Conservation (phyloP, 2,888 invertebrate genomes). For the Heliconius sara region DNA sequence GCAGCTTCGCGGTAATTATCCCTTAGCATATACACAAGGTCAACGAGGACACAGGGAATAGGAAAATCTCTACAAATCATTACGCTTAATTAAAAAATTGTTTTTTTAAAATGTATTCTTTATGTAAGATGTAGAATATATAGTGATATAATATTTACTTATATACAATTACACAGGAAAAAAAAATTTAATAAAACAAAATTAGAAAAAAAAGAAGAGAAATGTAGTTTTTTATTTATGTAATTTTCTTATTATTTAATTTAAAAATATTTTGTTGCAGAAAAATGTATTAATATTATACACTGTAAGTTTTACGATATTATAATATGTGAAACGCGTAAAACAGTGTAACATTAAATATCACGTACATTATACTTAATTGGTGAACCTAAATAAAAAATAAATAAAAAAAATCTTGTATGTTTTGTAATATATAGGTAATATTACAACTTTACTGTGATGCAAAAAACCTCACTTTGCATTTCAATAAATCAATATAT, state of each 20-base stretch:
- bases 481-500: not conserved
- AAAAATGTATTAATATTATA: not conserved
- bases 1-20: constrained; percentile 26
- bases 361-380: not conserved
- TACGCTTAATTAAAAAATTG: no score
- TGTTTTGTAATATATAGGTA: not conserved
- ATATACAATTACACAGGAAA: not conserved
- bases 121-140: not conserved
- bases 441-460: not conserved
- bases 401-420: not conserved
- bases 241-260: not conserved
- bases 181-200: not conserved
- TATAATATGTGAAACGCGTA: not conserved
- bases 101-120: no score
- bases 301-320: not conserved
- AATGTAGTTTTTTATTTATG: not conserved
- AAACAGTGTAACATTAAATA: not conserved
- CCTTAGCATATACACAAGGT: constrained; percentile 38
- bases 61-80: not conserved
- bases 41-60: constrained; percentile 38
- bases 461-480: not conserved
- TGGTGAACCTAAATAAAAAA: not conserved
- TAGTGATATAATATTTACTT: not conserved
- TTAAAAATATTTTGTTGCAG: not conserved
- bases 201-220: no score